Base-by-base conservation (phyloP, 2,888 invertebrate genomes). In the Pyrrhopygopsis socrates region DNA sequence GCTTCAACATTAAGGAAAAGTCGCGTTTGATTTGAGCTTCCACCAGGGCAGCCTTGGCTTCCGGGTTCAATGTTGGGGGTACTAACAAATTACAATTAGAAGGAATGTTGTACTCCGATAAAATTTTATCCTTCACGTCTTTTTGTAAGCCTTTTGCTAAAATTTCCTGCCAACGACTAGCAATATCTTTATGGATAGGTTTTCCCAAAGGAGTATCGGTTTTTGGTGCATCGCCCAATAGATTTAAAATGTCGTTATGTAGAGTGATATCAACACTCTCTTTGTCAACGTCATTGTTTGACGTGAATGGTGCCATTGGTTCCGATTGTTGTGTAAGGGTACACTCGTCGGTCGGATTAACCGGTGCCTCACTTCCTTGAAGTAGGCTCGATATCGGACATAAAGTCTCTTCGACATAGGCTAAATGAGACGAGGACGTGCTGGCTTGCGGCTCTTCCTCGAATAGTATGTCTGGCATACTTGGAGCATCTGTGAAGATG, bases 181-280 rank as follows among this genome's bases (percentile, higher is more conserved):
- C 68, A n/a, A 68, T 27, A 18, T 78, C 78, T 11, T 68, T 78
- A 27, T 78, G 78, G 2, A 58, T 78, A 20, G 78, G 38, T 0
- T 22, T 18, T 2, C 78, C 78, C 27, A 78, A 3, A 24, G 30
- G 24, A 2, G 58, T 38, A 6, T 78, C 78, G 0, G n/a, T 24
- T 18, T 20, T 54, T 8, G 68, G 78, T n/a, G 77, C 68, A 27
- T 78, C 38, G 5, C 77, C 77, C 1, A 78, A 34, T 20, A 78
- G 13, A 5, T 68, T 22, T 30, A 78, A 30, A 27, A 78, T 78
- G 9, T 68, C 65, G 2, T 58, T 27, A 38, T 78, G 54, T 2
- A 78, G 22, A 38, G n/a, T n/a, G n/a, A n/a, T n/a, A n/a, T n/a
- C n/a, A n/a, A n/a, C n/a, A n/a, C n/a, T n/a, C n/a, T n/a, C n/a